Percentiles rank a stretch among this genome's conserved stretches.
These are phyloP conservation scores for Caenorhabditis angaria DNA, from an alignment of 2,888 invertebrate genomes.

Conservation along the genomic window DNA sequence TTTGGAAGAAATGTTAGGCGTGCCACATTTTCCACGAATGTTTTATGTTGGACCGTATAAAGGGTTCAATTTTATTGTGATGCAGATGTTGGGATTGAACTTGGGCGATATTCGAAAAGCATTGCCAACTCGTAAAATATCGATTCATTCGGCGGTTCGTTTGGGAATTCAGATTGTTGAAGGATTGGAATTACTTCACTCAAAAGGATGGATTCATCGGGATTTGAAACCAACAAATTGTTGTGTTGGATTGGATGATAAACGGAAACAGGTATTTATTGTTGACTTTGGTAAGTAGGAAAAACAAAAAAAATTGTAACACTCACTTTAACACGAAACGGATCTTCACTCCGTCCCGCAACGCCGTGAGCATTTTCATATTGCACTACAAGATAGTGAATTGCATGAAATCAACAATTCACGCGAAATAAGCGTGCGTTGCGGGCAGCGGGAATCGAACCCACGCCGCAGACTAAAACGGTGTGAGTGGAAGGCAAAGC, in stretches of 20 bases:
- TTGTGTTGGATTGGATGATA: conserved; percentile 55
- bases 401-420: not conserved
- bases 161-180: conserved; percentile 62
- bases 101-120: conserved; percentile 61
- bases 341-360: not conserved
- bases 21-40: conserved; percentile 50
- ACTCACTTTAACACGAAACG: not conserved
- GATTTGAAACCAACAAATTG: conserved; percentile 69
- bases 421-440: not conserved
- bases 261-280: conserved; percentile 54
- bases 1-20: conserved; percentile 49
- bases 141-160: conserved; percentile 42
- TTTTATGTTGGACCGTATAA: conserved; percentile 53
- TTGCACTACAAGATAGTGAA: conserved; percentile 1
- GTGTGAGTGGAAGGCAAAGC: not conserved
- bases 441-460: not conserved
- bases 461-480: not conserved
- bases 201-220: conserved; percentile 62
- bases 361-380: not conserved
- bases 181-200: conserved; percentile 60
- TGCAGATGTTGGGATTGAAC: conserved; percentile 68
- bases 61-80: conserved; percentile 63
- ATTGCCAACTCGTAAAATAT: conserved; percentile 36
- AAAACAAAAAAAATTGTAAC: not conserved
- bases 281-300: conserved; percentile 62